phyloP scores from a whole-genome alignment of 2,797 vertebrate species.

The Mycteria americana region DNA sequence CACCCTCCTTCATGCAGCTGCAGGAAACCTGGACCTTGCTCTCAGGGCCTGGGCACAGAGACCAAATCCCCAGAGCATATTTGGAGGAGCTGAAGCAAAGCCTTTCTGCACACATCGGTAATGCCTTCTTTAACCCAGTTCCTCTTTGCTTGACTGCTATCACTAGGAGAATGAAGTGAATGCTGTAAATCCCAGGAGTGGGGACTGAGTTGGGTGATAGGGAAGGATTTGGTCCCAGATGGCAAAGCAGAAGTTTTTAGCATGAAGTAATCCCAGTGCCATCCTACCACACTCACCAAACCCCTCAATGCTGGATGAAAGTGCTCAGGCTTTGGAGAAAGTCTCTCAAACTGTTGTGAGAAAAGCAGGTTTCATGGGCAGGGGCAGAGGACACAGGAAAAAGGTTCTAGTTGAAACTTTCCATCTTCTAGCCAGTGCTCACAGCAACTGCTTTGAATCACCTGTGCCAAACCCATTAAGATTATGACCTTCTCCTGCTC shows the following conservation, averaged over 20 bases:
- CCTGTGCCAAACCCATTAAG: rapidly evolving
- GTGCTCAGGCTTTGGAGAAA: background rate
- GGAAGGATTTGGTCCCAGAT: background rate
- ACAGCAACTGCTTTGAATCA: background rate
- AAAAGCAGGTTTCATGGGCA: rapidly evolving
- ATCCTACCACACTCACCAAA: background rate
- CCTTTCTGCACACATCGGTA: background rate
- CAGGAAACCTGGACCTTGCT: background rate
- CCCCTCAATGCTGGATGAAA: background rate
- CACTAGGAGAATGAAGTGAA: background rate
- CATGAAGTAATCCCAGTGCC: background rate
- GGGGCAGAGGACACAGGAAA: background rate
- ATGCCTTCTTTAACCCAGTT: background rate
- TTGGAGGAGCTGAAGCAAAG: background rate
- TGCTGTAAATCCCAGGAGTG: background rate
- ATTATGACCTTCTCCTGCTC: background rate
- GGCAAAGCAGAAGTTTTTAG: background rate
- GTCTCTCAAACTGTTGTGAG: background rate
- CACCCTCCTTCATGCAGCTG: background rate
- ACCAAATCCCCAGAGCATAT: background rate
- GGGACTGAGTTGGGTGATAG: background rate
- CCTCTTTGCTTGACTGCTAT: background rate
- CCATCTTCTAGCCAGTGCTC: no score
- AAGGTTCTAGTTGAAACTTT: background rate
- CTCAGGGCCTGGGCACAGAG: background rate